These are phyloP conservation scores for Sebastiscus tertius DNA, from an alignment of 2,797 vertebrate genomes.

Conservation along the genomic window DNA sequence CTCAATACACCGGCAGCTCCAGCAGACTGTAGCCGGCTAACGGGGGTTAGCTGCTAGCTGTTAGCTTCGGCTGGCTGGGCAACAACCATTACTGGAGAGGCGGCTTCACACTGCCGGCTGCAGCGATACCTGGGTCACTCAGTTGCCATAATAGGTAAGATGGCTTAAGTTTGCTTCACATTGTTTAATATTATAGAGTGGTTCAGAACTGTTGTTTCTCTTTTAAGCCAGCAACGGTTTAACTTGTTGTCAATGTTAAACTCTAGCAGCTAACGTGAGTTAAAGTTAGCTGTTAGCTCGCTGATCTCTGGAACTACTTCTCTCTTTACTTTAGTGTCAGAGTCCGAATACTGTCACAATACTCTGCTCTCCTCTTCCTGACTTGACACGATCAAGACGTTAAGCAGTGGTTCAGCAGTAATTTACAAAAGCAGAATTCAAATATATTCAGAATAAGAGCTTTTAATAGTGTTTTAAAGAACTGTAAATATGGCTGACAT, in stretches of 20 bases:
- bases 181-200: neutral
- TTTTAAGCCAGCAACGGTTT: neutral
- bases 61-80: conserved; percentile 64
- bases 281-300: conserved; percentile 69
- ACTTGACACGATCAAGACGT: neutral
- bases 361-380: neutral
- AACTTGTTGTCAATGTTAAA: conserved; percentile 33
- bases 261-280: conserved; percentile 24
- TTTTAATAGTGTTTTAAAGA: conserved; percentile 58
- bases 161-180: neutral
- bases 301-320: conserved; percentile 22
- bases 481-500: conserved; percentile 88
- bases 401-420: neutral
- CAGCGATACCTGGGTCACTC: conserved; percentile 49
- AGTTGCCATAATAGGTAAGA: conserved; percentile 77
- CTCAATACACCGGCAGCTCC: conserved; percentile 75
- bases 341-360: neutral
- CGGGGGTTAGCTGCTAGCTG: conserved; percentile 46
- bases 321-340: conserved; percentile 11
- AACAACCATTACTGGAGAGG: conserved; percentile 71
- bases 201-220: neutral
- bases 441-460: neutral
- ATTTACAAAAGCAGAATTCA: neutral
- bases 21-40: conserved; percentile 71
- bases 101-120: conserved; percentile 61